Conservation (phyloP, 2,797 vertebrate genomes). For the Cryptoblepharus egeriae region DNA sequence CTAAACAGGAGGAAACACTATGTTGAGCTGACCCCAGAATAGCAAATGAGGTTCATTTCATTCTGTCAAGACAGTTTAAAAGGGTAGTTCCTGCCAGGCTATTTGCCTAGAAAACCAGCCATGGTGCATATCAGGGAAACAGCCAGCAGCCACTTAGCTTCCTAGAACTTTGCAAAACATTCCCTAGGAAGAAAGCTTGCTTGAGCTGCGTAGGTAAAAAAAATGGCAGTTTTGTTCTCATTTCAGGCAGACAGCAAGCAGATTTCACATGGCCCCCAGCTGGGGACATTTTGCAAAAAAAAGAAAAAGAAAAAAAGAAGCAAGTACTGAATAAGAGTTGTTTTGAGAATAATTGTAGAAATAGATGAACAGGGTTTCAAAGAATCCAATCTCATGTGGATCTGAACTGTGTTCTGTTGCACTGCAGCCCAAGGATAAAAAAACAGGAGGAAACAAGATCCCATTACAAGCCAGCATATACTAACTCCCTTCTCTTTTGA, state of each 20-base stretch:
- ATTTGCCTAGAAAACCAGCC: not conserved
- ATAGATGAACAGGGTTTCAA: not conserved
- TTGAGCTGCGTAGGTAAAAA: not conserved
- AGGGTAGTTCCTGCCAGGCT: not conserved
- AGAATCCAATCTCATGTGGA: not conserved
- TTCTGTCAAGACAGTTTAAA: not conserved
- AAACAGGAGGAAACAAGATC: not conserved
- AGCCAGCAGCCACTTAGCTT: not conserved
- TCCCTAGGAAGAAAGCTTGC: not conserved
- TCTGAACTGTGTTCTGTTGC: not conserved
- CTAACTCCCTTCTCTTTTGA: not conserved
- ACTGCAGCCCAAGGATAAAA: not conserved
- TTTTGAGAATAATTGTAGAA: not conserved
- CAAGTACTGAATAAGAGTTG: not conserved
- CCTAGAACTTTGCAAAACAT: not conserved
- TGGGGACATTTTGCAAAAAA: conserved; percentile 15
- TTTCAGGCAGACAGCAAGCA: conserved; percentile 1
- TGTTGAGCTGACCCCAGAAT: not conserved
- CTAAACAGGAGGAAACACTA: not conserved
- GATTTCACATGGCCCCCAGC: not conserved
- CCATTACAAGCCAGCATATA: not conserved
- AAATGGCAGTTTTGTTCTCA: not conserved
- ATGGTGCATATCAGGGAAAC: not conserved
- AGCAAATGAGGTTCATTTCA: not conserved
- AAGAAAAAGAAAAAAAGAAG: not conserved